Evolutionary conservation across 1,140 invertebrate genomes (phyloP).

Genomic region (Lamellibrachia luymesi): DNA sequence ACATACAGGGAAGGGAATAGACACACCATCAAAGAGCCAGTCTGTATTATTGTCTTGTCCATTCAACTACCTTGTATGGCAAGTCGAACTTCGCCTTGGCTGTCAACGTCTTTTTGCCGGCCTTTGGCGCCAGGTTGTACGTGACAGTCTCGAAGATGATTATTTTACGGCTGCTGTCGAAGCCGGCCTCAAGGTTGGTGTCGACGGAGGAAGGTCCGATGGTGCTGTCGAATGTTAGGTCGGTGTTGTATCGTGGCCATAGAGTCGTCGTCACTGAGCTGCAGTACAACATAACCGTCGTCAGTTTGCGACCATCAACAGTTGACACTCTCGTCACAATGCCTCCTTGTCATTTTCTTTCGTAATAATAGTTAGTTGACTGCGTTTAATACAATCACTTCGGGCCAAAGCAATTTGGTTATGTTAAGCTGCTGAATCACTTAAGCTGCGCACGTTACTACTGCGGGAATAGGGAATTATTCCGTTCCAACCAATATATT

Average conservation of each 20-base stretch:
- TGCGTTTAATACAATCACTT: too few relatives aligned
- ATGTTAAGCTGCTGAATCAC: too few relatives aligned
- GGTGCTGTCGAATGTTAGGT: constrained; percentile 10
- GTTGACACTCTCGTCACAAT: too few relatives aligned
- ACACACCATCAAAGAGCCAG: too few relatives aligned
- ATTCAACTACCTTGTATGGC: background rate
- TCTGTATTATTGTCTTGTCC: background rate
- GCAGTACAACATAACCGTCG: background rate
- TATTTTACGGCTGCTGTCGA: constrained; percentile 15
- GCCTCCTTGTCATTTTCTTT: too few relatives aligned
- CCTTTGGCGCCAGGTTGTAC: constrained; percentile 10
- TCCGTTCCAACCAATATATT: too few relatives aligned
- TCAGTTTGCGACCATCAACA: background rate
- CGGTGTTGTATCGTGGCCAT: constrained; percentile 16
- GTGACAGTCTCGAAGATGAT: constrained; percentile 14
- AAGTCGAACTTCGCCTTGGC: constrained; percentile 11
- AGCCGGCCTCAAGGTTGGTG: constrained; percentile 18
- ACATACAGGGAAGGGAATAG: too few relatives aligned
- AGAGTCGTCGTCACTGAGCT: background rate
- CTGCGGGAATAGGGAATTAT: too few relatives aligned
- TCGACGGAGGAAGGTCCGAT: constrained; percentile 14
- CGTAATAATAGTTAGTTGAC: too few relatives aligned
- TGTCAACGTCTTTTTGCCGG: constrained; percentile 2
- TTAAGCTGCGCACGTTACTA: too few relatives aligned
- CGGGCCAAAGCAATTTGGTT: too few relatives aligned